Evolutionary conservation across 1,140 invertebrate genomes (phyloP).

Genomic region (Limonius californicus): DNA sequence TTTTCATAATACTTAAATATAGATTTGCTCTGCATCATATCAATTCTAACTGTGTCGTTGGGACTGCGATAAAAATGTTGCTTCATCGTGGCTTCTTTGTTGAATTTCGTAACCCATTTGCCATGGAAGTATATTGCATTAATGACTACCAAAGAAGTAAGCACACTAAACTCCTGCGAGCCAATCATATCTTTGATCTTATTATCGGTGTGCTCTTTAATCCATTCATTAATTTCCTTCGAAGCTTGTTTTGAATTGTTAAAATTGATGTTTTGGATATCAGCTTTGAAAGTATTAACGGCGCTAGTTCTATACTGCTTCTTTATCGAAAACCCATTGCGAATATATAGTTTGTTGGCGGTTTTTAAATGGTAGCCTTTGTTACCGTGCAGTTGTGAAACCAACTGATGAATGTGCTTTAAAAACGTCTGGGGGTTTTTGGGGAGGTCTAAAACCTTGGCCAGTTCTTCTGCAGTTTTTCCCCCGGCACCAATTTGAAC

Average conservation of each 20-base stretch:
- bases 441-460: too few species aligned
- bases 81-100: constrained; percentile 45
- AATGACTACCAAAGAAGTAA: constrained; percentile 64
- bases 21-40: constrained; percentile 59
- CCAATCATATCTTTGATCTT: constrained; percentile 66
- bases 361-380: constrained; percentile 25
- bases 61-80: constrained; percentile 48
- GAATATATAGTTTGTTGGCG: constrained; percentile 46
- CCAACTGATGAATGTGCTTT: too few species aligned
- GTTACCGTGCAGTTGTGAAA: too few species aligned
- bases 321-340: constrained; percentile 46
- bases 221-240: constrained; percentile 64
- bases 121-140: constrained; percentile 83
- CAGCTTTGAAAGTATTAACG: constrained; percentile 51
- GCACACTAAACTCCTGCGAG: constrained; percentile 51
- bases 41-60: constrained; percentile 46
- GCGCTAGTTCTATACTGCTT: constrained; percentile 35
- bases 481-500: too few species aligned
- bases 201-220: constrained; percentile 65
- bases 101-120: constrained; percentile 57
- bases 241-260: constrained; percentile 42
- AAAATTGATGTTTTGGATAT: constrained; percentile 56
- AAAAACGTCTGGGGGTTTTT: too few species aligned
- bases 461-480: too few species aligned
- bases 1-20: constrained; percentile 53